Percentiles rank a stretch among this genome's conserved stretches.
Conservation (phyloP, 2,113 vertebrate genomes). For the Callipepla californica region DNA sequence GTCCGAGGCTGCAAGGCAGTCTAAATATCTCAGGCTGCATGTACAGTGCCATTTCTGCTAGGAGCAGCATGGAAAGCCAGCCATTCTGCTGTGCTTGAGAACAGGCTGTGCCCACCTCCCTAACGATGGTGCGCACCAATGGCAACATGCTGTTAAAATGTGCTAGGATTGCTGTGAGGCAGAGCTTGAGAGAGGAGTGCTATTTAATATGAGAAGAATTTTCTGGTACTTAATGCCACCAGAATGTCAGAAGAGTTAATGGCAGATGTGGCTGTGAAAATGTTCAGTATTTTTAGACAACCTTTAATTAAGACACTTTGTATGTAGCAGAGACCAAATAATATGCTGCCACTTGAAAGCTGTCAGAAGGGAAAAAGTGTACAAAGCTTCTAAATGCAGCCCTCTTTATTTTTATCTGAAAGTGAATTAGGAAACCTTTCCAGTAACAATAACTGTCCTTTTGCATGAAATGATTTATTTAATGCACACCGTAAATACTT, state of each 20-base stretch:
- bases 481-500: conserved; percentile 46
- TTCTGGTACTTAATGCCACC: conserved; percentile 64
- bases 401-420: conserved; percentile 81
- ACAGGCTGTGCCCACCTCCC: not conserved
- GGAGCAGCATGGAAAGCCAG: not conserved
- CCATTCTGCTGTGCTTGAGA: not conserved
- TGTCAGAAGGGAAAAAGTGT: conserved; percentile 80
- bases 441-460: conserved; percentile 71
- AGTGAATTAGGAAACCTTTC: conserved; percentile 74
- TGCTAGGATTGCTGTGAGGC: not conserved
- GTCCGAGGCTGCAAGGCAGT: not conserved
- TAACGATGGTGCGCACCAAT: not conserved
- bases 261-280: conserved; percentile 82
- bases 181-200: not conserved
- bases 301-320: conserved; percentile 86
- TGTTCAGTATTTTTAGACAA: conserved; percentile 85
- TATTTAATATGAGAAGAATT: conserved; percentile 47
- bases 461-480: conserved; percentile 73
- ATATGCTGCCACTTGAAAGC: conserved; percentile 84
- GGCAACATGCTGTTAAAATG: not conserved
- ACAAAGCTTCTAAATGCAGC: conserved; percentile 80
- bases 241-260: conserved; percentile 80
- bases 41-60: fast-evolving
- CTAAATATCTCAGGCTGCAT: not conserved
- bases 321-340: conserved; percentile 82